A percentile compares a stretch with the other conserved stretches of the same genome.
Conservation (phyloP, 2,888 invertebrate genomes). For the Germaria angustata region DNA sequence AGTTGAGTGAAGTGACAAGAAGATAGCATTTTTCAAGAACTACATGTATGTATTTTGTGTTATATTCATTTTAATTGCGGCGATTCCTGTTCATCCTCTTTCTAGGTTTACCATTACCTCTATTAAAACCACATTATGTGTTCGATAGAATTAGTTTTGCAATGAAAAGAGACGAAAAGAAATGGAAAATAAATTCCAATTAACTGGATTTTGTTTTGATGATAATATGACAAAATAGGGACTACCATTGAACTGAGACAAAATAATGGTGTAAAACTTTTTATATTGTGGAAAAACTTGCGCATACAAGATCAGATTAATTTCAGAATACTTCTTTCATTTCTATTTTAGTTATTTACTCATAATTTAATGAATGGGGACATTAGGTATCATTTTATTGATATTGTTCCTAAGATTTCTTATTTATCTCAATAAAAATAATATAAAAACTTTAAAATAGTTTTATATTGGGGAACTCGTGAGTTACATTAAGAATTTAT, state of each 20-base stretch:
- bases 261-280: no score
- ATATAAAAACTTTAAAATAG: not conserved
- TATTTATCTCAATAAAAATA: not conserved
- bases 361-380: not conserved
- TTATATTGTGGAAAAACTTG: not conserved
- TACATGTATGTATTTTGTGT: constrained; percentile 9
- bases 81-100: constrained; percentile 65
- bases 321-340: not conserved
- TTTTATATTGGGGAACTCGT: not conserved
- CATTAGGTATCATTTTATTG: not conserved
- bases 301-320: not conserved
- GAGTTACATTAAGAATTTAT: not conserved
- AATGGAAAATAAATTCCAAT: constrained; percentile 76
- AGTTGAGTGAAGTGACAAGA: constrained; percentile 47
- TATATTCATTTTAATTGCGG: constrained; percentile 53
- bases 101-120: constrained; percentile 60
- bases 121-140: constrained; percentile 60
- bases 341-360: not conserved
- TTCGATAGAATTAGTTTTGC: constrained; percentile 47
- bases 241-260: constrained; percentile 43
- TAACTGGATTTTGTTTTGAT: constrained; percentile 69
- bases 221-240: constrained; percentile 41
- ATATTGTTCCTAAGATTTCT: not conserved
- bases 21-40: constrained; percentile 38
- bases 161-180: constrained; percentile 71